Percentiles rank a stretch among this genome's conserved stretches.
phyloP scores from a whole-genome alignment of 2,888 invertebrate genomes.

The Girardia tigrina region DNA sequence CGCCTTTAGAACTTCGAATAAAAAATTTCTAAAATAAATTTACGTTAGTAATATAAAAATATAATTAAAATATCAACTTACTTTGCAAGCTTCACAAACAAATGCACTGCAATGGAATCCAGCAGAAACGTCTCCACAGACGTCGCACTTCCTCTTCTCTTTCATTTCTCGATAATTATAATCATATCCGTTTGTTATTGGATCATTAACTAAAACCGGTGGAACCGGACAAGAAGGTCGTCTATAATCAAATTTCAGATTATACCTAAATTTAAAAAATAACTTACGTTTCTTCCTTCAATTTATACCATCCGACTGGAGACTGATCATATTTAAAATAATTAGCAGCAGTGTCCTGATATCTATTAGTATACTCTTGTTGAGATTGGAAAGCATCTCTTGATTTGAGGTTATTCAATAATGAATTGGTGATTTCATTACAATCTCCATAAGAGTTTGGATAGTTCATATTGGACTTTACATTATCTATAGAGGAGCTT shows the following conservation, averaged over 20 bases:
- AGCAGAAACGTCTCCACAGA: slow-evolving; percentile 46
- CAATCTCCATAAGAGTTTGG: not conserved
- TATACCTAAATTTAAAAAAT: not conserved
- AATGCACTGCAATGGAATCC: slow-evolving; percentile 47
- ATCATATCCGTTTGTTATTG: not conserved
- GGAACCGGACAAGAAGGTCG: not conserved
- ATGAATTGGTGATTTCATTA: slow-evolving; percentile 11
- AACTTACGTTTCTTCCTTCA: slow-evolving; percentile 5
- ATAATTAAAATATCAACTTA: slow-evolving; percentile 23
- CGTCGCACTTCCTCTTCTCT: slow-evolving; percentile 41
- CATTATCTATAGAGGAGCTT: not conserved
- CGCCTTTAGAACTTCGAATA: slow-evolving; percentile 45
- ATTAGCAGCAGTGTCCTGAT: not conserved
- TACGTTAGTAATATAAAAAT: not conserved
- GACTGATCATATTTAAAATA: slow-evolving; percentile 17
- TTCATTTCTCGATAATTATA: slow-evolving; percentile 39
- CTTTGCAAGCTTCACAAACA: slow-evolving; percentile 46
- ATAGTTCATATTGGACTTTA: slow-evolving; percentile 5
- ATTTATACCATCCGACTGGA: slow-evolving; percentile 1
- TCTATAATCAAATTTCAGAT: not conserved
- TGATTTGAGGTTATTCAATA: slow-evolving; percentile 14
- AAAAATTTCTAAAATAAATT: slow-evolving; percentile 47
- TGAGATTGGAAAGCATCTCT: not conserved
- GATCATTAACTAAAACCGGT: not conserved
- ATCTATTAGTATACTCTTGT: not conserved